phyloP scores from a whole-genome alignment of 2,113 vertebrate genomes.

The mouse (Mus musculus) region GRCm39 chr9:32870001-32870500 shows the following conservation, averaged over 20 bases:
- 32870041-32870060: not conserved
- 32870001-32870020: conserved; percentile 55
- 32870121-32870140: conserved; percentile 38
- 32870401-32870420: not conserved
- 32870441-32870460: not conserved
- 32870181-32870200: not conserved
- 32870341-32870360: not conserved
- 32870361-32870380: not conserved
- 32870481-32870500: not conserved
- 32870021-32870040: conserved; percentile 34
- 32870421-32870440: not conserved
- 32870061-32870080: not conserved
- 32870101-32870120: conserved; percentile 54
- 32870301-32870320: not conserved
- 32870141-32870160: not conserved
- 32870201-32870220: conserved; percentile 17
- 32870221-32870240: conserved; percentile 34
- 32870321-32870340: not conserved
- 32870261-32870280: not conserved
- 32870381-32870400: not conserved
- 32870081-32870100: conserved; percentile 37
- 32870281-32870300: not conserved
- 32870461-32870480: not conserved
- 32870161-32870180: not conserved
- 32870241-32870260: not conserved